Percentiles rank a stretch among this genome's conserved stretches.
Conservation (phyloP, 1,140 invertebrate species). For the Drosophila paulistorum region DNA sequence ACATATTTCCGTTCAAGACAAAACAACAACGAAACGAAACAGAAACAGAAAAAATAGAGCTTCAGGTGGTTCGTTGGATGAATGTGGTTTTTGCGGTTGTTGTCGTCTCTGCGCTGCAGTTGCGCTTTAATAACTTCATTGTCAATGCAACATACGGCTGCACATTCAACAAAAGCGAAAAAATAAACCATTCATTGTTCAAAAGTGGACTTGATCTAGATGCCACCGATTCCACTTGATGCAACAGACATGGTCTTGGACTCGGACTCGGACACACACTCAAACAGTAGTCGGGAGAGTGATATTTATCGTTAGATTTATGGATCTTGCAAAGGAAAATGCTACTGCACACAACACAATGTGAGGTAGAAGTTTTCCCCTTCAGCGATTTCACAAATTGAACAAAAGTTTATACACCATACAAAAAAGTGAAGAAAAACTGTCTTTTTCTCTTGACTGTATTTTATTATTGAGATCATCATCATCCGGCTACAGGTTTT, state of each 20-base stretch:
- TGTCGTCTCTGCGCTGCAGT: constrained; percentile 32
- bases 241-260: not conserved
- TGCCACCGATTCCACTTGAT: constrained; percentile 22
- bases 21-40: no score
- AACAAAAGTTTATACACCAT: constrained; percentile 32
- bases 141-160: constrained; percentile 70
- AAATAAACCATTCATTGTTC: constrained; percentile 61
- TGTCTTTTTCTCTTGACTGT: constrained; percentile 33
- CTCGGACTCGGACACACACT: not conserved
- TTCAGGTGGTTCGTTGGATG: constrained; percentile 41
- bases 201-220: constrained; percentile 57
- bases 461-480: constrained; percentile 69
- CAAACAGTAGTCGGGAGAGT: constrained; percentile 47
- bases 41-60: constrained; percentile 33
- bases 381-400: constrained; percentile 70
- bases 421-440: constrained; percentile 3
- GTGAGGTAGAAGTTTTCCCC: constrained; percentile 14
- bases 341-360: constrained; percentile 14
- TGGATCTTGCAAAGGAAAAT: constrained; percentile 32
- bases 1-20: constrained; percentile 4
- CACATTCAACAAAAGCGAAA: constrained; percentile 41
- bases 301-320: constrained; percentile 55
- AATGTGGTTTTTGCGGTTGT: constrained; percentile 53
- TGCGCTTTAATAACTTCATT: constrained; percentile 81
- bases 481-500: constrained; percentile 66